These are phyloP conservation scores for Aleiodes alternator DNA, from an alignment of 2,888 invertebrate genomes.

Conservation along the genomic window DNA sequence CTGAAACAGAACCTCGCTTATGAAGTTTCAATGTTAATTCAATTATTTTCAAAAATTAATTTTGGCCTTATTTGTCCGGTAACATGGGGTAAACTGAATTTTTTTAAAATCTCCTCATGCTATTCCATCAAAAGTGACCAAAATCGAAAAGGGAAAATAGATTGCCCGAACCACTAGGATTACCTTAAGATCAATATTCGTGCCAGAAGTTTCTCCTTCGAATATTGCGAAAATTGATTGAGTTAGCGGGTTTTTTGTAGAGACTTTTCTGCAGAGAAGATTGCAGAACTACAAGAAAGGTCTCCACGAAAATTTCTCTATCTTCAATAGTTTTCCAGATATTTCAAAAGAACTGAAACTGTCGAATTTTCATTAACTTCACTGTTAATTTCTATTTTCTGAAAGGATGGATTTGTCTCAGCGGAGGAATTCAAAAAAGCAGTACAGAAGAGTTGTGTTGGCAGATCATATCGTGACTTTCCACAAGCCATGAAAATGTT, in stretches of 20 bases:
- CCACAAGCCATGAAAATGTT: slow-evolving; percentile 92
- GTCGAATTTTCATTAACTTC: neutral
- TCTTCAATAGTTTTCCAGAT: neutral
- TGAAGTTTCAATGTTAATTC: too few species aligned
- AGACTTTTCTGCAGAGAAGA: too few species aligned
- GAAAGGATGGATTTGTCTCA: slow-evolving; percentile 87
- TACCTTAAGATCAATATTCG: too few species aligned
- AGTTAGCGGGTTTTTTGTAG: too few species aligned
- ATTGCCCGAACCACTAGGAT: too few species aligned
- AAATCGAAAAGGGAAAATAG: too few species aligned
- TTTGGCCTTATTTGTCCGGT: too few species aligned
- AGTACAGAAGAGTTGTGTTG: slow-evolving; percentile 87
- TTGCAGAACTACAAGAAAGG: neutral
- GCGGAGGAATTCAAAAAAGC: slow-evolving; percentile 89
- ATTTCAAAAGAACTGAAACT: neutral
- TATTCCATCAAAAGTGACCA: too few species aligned
- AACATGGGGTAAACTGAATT: too few species aligned
- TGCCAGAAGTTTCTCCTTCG: slow-evolving; percentile 62
- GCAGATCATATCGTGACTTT: slow-evolving; percentile 86
- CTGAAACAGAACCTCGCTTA: too few species aligned
- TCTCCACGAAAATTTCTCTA: neutral
- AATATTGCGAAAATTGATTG: neutral
- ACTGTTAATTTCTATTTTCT: slow-evolving; percentile 55
- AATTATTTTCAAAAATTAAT: too few species aligned
- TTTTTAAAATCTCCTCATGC: too few species aligned